phyloP scores from a whole-genome alignment of 37 sponge, comb jelly and placozoan genomes.

The Beroe ovata region DNA sequence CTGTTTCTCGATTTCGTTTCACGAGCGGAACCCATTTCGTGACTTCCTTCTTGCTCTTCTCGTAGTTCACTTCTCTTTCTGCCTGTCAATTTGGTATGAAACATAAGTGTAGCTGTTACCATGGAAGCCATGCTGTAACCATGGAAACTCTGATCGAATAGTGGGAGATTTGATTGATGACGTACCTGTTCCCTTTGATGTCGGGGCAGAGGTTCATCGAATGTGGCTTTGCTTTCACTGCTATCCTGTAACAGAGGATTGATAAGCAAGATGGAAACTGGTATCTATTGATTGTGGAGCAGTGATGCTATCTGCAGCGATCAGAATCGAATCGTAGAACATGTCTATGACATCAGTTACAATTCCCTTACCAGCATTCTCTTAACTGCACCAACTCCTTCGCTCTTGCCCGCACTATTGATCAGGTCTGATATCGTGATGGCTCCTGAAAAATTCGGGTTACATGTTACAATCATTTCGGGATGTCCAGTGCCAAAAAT shows the following conservation, averaged over 20 bases:
- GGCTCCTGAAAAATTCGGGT: not conserved
- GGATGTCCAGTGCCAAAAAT: too few species aligned
- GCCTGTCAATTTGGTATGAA: too few species aligned
- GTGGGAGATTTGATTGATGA: not conserved
- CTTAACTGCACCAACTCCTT: not conserved
- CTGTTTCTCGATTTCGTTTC: slow-evolving; percentile 34
- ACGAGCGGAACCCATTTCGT: slow-evolving; percentile 22
- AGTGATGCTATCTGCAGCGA: too few species aligned
- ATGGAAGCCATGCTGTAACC: too few species aligned
- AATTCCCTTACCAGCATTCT: slow-evolving; percentile 22
- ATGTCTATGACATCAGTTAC: too few species aligned
- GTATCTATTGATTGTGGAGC: too few species aligned
- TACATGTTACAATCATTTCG: too few species aligned
- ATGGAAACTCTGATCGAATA: too few species aligned
- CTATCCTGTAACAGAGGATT: slow-evolving; percentile 7
- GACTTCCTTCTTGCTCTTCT: slow-evolving; percentile 62
- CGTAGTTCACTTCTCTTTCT: slow-evolving; percentile 55
- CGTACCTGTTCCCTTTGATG: slow-evolving; percentile 26
- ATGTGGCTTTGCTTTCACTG: not conserved
- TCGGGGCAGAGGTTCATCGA: slow-evolving; percentile 41
- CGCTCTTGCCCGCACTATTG: not conserved
- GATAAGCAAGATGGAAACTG: too few species aligned
- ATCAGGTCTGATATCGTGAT: slow-evolving; percentile 26
- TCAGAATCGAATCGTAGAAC: too few species aligned
- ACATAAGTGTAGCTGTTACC: too few species aligned